A percentile compares a stretch with the other conserved stretches of the same genome.
Conservation (phyloP, 1,140 invertebrate genomes). For the Drosophila orosa region DNA sequence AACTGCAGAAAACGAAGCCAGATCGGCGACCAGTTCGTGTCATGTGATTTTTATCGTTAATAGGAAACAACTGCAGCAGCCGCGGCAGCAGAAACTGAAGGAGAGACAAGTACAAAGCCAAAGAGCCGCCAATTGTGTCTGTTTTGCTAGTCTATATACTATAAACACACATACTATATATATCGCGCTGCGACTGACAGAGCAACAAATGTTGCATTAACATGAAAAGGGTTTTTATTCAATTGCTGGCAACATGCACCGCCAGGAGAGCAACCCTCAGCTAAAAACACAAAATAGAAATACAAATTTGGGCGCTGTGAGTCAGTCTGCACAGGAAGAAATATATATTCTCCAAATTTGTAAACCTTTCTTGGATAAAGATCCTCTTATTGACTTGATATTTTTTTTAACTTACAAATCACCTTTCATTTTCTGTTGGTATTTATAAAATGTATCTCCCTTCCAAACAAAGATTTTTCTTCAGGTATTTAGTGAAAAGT, state of each 20-base stretch:
- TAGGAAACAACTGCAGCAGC: slow-evolving; percentile 79
- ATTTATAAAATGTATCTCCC: background rate
- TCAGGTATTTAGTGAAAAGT: slow-evolving; percentile 18
- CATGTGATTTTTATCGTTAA: slow-evolving; percentile 82
- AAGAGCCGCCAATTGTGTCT: slow-evolving; percentile 68
- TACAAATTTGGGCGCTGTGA: slow-evolving; percentile 22
- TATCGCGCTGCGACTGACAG: slow-evolving; percentile 41
- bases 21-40: slow-evolving; percentile 80
- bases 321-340: slow-evolving; percentile 28
- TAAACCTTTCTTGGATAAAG: background rate
- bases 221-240: slow-evolving; percentile 81
- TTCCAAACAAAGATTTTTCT: background rate
- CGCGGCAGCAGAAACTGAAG: slow-evolving; percentile 38
- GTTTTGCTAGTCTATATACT: slow-evolving; percentile 34
- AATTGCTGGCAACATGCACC: slow-evolving; percentile 71
- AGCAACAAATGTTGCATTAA: slow-evolving; percentile 75
- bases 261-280: slow-evolving; percentile 13
- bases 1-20: slow-evolving; percentile 62
- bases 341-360: background rate
- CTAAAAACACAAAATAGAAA: slow-evolving; percentile 15
- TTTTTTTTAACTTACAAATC: background rate
- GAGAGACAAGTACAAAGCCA: slow-evolving; percentile 67
- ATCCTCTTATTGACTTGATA: no score
- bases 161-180: slow-evolving; percentile 2
- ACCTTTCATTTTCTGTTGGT: background rate